phyloP scores from a whole-genome alignment of 2,888 invertebrate species.

The Cephus runcator region DNA sequence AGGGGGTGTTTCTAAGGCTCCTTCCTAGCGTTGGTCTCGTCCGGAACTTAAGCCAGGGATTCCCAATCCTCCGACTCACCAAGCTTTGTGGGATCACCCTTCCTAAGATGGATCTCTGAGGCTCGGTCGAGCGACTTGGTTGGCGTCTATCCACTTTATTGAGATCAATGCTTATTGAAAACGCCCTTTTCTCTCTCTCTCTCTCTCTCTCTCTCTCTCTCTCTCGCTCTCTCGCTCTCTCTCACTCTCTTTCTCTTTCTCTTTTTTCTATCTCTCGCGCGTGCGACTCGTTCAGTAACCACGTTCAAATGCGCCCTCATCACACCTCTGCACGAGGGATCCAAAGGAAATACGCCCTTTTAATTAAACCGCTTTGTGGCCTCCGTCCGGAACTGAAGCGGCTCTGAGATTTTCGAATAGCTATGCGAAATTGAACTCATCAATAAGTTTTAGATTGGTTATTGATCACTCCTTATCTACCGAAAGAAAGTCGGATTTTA shows the following conservation, averaged over 20 bases:
- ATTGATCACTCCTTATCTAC: slow-evolving; percentile 35
- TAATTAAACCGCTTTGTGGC: slow-evolving; percentile 37
- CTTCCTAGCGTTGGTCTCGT: neutral
- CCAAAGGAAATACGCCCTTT: slow-evolving; percentile 31
- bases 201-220: slow-evolving; percentile 15
- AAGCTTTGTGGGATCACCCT: slow-evolving; percentile 20
- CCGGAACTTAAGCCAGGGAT: neutral
- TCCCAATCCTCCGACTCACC: slow-evolving; percentile 10
- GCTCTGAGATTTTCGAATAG: slow-evolving; percentile 15
- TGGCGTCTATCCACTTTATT: slow-evolving; percentile 47
- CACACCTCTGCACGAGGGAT: slow-evolving; percentile 12
- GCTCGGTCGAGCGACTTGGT: slow-evolving; percentile 24
- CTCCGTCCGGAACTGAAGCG: slow-evolving; percentile 15
- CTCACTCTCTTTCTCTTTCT: slow-evolving; percentile 7
- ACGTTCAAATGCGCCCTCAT: slow-evolving; percentile 20
- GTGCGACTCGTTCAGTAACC: slow-evolving; percentile 12
- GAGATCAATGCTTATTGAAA: slow-evolving; percentile 51
- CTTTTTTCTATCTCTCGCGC: neutral
- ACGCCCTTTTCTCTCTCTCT: slow-evolving; percentile 26
- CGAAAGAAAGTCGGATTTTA: too few relatives aligned
- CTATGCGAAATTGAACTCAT: slow-evolving; percentile 35
- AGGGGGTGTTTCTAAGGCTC: slow-evolving; percentile 6
- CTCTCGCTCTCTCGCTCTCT: slow-evolving; percentile 1
- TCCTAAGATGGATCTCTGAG: slow-evolving; percentile 27
- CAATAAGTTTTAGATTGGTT: slow-evolving; percentile 45